Base-by-base conservation (phyloP, 1,140 invertebrate species). In the Dreissena rostriformis region DNA sequence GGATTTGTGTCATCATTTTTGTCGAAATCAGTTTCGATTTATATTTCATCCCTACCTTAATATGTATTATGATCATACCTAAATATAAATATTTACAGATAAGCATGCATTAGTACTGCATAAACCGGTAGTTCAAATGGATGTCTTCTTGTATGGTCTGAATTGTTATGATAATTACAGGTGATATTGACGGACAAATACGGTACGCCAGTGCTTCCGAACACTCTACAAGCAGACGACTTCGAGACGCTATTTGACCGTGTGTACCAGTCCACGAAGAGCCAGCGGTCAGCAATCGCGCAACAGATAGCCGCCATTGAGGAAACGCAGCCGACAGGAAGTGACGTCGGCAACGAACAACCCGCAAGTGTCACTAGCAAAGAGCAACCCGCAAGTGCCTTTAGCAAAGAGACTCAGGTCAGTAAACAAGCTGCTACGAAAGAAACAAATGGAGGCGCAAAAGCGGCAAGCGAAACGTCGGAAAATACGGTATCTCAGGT, bases 101-200 rank as follows among this genome's bases (percentile, higher is more conserved):
- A 8, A 2, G 39, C 39, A 2, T 39, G 39, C 39, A 5, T 39
- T 39, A 39, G 39, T 39, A 39, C 39, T 39, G 39, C 8, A 39
- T 8, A 39, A 5, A 39, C 39, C 4, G 39, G 39, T 39, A 5
- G 39, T 39, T 39, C 8, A 5, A 39, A 39, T 5, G 8, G n/a
- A n/a, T n/a, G n/a, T n/a, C n/a, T n/a, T 39, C 2, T 39, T 39
- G 8, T 39, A 39, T 8, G 39, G 39, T 39, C 39, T 39, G 39
- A 39, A 39, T 8, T 39, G 4, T 39, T 39, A 39, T 39, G 39
- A 39, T 39, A 5, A 39, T 8, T 90, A 15, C 88, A 97, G 95
- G 97, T 98, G 28, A 98, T 99, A 91, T 94, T 99, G 0, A 98
- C 98, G 0, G 98, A 99, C 94, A 99, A 99, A 92, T 99, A 99